Percentiles rank a stretch among this genome's conserved stretches.
These are phyloP conservation scores for Capitella teleta DNA, from an alignment of 1,140 invertebrate species.

Conservation along the genomic window DNA sequence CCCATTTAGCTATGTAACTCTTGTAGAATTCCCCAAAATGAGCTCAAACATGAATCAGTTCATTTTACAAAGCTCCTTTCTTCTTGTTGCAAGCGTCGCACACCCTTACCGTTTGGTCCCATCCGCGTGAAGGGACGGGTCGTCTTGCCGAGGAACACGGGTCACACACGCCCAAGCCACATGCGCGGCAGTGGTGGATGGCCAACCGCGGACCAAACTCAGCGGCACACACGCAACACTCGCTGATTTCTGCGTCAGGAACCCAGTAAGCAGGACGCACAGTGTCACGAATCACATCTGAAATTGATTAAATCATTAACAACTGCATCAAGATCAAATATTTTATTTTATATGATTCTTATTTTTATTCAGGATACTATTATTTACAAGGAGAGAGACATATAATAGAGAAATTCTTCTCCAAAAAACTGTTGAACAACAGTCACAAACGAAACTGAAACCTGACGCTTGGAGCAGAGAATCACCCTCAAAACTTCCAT, in stretches of 20 bases:
- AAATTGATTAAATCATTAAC: slow-evolving; percentile 3
- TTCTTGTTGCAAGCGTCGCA: slow-evolving; percentile 35
- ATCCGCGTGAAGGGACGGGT: slow-evolving; percentile 41
- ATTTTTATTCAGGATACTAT: too few species aligned
- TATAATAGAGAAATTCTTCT: neutral
- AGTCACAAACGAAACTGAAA: neutral
- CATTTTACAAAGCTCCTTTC: neutral
- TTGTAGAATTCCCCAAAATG: too few species aligned
- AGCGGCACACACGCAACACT: slow-evolving; percentile 55
- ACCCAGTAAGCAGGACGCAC: slow-evolving; percentile 71
- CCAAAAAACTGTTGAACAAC: neutral
- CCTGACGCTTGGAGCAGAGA: too few species aligned
- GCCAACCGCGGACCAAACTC: slow-evolving; percentile 47
- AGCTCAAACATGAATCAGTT: neutral
- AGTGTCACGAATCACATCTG: slow-evolving; percentile 63
- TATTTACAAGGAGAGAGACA: neutral
- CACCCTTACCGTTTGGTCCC: slow-evolving; percentile 44
- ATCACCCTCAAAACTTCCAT: too few species aligned
- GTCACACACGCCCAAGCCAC: slow-evolving; percentile 45
- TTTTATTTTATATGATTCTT: neutral
- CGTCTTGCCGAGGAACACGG: slow-evolving; percentile 36
- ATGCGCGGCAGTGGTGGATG: slow-evolving; percentile 63
- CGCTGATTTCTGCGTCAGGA: slow-evolving; percentile 56
- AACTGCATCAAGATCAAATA: neutral
- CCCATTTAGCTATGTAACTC: neutral